Evolutionary conservation across 2,113 vertebrate species (phyloP), one percentile per base, ranked within the genome.

Genomic region (Dasypus novemcinctus): DNA sequence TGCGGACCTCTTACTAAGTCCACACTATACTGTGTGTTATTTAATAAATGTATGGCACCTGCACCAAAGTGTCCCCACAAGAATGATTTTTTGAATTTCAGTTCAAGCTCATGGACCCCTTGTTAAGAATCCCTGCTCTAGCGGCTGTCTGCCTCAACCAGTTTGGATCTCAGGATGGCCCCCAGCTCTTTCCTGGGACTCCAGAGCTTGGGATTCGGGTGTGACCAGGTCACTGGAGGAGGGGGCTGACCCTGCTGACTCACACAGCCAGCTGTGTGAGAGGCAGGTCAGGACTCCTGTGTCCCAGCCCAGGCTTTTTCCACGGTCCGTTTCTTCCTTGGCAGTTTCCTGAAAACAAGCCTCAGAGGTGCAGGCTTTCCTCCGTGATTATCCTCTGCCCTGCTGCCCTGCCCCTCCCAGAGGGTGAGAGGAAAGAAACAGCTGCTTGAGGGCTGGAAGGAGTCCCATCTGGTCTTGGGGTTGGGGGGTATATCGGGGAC

Each of bases 341-440:
- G 29, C 68, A 12, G 20, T 81, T 97, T 97, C 97, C 96, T 95
- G 95, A 95, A 97, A 97, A 97, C 97, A 96, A 96, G 94, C 17
- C 0, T 31, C 68, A 72, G 80, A 41, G 36, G 95, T 31, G 90
- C 76, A 54, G 95, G 57, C 41, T 88, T 94, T 96, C 29, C 91
- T 93, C 63, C 0, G 18, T 2, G 61, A 23, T 94, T 78, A 85
- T 74, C 49, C 1, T 46, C 69, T 49, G 69, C 36, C 66, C 86
- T 8, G 43, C 69, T 63, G 91, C 74, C 43, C 33, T 0, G 23
- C 46, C 21, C 52, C 80, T 88, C 21, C 18, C 36, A 68, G 92
- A 87, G 0, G 4, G 85, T 46, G 91, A 25, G 20, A 80, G 69
- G 49, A 64, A 25, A 97, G 97, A 97, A 97, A 75, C 97, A 97